phyloP scores from a whole-genome alignment of 2,797 vertebrate genomes.

The Pangasius krempfi region DNA sequence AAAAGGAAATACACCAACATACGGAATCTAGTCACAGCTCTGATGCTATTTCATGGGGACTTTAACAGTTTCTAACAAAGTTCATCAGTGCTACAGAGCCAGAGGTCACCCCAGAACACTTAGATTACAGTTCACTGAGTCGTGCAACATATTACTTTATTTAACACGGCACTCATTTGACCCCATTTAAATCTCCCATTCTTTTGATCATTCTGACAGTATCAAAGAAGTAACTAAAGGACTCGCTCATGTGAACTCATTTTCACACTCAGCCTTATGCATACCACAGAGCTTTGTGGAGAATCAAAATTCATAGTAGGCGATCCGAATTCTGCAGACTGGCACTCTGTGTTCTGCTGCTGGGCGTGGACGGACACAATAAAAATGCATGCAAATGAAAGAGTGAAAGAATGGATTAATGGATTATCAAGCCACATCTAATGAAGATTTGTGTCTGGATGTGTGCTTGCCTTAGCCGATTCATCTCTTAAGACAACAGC shows the following conservation, averaged over 20 bases:
- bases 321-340: constrained; percentile 29
- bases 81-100: constrained; percentile 4
- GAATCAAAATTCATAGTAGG: constrained; percentile 18
- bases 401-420: constrained; percentile 71
- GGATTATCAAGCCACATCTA: constrained; percentile 73
- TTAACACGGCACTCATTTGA: constrained; percentile 53
- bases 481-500: constrained; percentile 70
- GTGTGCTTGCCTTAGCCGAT: constrained; percentile 65
- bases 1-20: neutral
- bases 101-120: constrained; percentile 45
- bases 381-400: constrained; percentile 63
- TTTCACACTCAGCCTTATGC: constrained; percentile 29
- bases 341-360: constrained; percentile 60
- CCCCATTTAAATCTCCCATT: constrained; percentile 53
- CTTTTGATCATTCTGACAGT: constrained; percentile 46
- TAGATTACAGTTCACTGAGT: constrained; percentile 45
- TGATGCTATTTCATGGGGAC: neutral
- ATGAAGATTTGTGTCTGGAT: constrained; percentile 74
- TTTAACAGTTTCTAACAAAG: constrained; percentile 14
- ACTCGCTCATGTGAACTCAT: constrained; percentile 16
- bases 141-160: constrained; percentile 41
- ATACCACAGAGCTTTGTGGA: constrained; percentile 48
- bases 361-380: constrained; percentile 65
- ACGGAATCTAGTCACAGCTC: neutral
- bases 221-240: constrained; percentile 34